Conservation (phyloP, 2,888 invertebrate species). For the Agrochola litura region DNA sequence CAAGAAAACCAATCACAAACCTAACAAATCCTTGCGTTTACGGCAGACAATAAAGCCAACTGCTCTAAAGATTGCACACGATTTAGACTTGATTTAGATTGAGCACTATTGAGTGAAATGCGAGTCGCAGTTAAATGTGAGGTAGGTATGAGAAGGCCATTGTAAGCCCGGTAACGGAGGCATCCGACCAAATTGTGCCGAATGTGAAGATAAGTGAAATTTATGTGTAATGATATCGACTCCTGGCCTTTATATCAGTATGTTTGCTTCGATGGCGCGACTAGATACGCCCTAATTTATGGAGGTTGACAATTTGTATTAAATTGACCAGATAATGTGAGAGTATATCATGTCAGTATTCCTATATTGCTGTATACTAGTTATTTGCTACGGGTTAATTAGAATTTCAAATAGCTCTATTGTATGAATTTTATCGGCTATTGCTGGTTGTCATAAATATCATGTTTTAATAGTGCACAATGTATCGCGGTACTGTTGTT, state of each 20-base stretch:
- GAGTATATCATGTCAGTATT: conserved; percentile 66
- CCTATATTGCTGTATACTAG: conserved; percentile 56
- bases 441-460: conserved; percentile 56
- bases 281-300: conserved; percentile 81
- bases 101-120: conserved; percentile 65
- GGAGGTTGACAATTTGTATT: conserved; percentile 79
- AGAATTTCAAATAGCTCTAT: conserved; percentile 66
- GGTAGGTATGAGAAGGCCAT: conserved; percentile 58
- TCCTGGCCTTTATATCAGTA: conserved; percentile 83
- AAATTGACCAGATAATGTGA: conserved; percentile 78
- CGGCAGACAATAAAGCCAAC: conserved; percentile 56
- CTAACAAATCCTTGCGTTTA: conserved; percentile 45
- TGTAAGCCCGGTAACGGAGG: conserved; percentile 66
- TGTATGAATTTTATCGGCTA: conserved; percentile 59
- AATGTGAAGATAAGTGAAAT: conserved; percentile 86
- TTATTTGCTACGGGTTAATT: conserved; percentile 60
- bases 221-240: conserved; percentile 87
- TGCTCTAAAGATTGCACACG: conserved; percentile 52
- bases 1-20: conserved; percentile 6
- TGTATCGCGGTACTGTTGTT: conserved; percentile 30
- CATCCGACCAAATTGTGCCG: conserved; percentile 82
- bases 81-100: conserved; percentile 65
- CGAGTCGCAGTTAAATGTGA: conserved; percentile 62
- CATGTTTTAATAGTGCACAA: conserved; percentile 45
- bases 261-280: conserved; percentile 83